Base-by-base conservation (phyloP, 2,113 vertebrate species). In the Rhizomys pruinosus region DNA sequence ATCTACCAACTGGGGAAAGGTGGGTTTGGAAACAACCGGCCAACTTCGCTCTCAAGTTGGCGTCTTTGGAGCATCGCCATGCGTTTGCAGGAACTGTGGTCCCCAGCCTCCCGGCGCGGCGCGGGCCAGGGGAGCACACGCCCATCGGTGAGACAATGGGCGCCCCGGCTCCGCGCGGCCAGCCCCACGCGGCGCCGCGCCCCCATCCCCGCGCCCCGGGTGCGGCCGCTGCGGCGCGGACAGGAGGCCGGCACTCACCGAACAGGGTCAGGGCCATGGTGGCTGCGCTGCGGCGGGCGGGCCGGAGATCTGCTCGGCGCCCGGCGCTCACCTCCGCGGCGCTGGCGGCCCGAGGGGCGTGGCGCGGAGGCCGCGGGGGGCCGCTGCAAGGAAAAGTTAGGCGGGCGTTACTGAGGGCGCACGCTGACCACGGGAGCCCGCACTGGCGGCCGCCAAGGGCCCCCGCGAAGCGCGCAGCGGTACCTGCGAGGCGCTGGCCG, bases 201-300 rank as follows among this genome's bases (percentile, higher is more conserved):
- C 32, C 96, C 39, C 5, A 87, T 12, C 76, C 78, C 79, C 0
- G 25, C 23, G 13, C 44, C 61, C 57, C 73, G 91, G 92, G 87
- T 89, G 94, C 95, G 66, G 94, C 96, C 93, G 95, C 96, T 95
- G 91, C 95, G 66, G 92, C 42, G 61, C 64, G 42, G 84, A 74
- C 77, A 47, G 52, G 52, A 27, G 84, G 55, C 61, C 52, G 12
- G 52, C 92, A 98, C 98, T 98, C 96, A 99, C 98, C 98, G 16
- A 98, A 98, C 94, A 98, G 98, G 92, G 97, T 98, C 95, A 98
- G 98, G 95, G 98, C 98, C 98, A 99, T 98, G 72, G 97, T 97
- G 81, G 71, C 42, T 96, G 84, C 90, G 93, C 92, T 44, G 17
- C 52, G 37, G 89, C 87, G 64, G 80, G 91, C 3, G 29, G 63